phyloP scores from a whole-genome alignment of 2,888 invertebrate species.

The Acrobasis suavella region DNA sequence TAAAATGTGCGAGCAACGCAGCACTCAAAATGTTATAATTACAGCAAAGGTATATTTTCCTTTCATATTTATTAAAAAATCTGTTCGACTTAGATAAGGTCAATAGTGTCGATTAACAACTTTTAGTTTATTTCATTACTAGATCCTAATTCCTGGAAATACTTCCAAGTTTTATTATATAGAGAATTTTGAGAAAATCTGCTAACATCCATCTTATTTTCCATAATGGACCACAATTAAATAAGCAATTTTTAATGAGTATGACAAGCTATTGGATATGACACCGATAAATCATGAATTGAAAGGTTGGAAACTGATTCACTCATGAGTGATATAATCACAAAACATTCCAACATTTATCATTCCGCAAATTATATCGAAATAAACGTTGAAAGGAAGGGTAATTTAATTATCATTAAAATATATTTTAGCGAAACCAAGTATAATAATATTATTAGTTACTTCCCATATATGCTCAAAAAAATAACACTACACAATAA shows the following conservation, averaged over 20 bases:
- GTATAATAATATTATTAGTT: background rate
- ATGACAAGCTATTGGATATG: conserved; percentile 6
- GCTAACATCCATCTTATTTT: background rate
- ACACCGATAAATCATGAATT: background rate
- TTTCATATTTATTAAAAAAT: no score
- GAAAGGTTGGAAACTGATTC: background rate
- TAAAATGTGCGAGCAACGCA: no score
- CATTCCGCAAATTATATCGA: conserved; percentile 8
- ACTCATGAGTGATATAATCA: background rate
- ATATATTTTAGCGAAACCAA: no score
- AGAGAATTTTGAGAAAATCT: no score
- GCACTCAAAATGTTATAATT: no score
- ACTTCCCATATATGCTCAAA: conserved; percentile 1
- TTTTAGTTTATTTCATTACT: no score
- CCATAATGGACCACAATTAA: background rate
- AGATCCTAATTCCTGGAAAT: no score
- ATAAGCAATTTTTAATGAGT: conserved; percentile 10
- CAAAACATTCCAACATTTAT: conserved; percentile 9
- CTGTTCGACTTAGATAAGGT: no score
- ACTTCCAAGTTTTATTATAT: no score
- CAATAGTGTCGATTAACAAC: no score
- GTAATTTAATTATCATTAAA: no score
- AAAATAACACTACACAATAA: background rate
- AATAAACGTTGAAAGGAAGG: background rate
- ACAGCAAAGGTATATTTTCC: no score